Percentiles rank a stretch among this genome's conserved stretches.
Conservation (phyloP, 2,888 invertebrate species). For the Machimus rusticus region DNA sequence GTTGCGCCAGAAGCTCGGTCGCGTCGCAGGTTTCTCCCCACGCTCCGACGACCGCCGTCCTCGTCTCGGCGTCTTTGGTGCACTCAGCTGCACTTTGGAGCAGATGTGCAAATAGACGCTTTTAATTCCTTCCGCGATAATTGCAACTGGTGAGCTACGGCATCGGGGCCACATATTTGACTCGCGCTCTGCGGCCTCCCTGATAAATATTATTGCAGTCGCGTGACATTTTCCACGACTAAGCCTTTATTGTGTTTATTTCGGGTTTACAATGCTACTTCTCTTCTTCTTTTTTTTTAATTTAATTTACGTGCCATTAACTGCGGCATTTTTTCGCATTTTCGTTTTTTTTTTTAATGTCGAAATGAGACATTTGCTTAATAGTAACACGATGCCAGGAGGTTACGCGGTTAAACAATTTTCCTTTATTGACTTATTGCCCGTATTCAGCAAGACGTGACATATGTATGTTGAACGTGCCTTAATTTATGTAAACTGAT, state of each 20-base stretch:
- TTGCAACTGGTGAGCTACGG: neutral
- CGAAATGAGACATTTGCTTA: neutral
- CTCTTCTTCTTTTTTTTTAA: neutral
- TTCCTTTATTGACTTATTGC: neutral
- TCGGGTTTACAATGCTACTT: neutral
- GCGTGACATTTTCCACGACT: neutral
- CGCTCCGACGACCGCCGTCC: neutral
- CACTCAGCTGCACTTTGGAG: neutral
- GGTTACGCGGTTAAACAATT: neutral
- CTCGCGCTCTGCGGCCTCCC: neutral
- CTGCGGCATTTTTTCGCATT: neutral
- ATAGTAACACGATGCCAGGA: neutral
- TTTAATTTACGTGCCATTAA: neutral
- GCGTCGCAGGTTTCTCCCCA: neutral
- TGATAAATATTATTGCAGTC: neutral
- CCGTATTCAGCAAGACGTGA: neutral
- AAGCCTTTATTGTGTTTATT: neutral
- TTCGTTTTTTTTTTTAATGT: neutral
- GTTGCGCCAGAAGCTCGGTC: neutral
- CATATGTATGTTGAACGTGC: neutral
- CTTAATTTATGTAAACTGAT: neutral
- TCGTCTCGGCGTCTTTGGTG: neutral
- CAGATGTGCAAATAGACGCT: slow-evolving; percentile 5
- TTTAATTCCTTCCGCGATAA: slow-evolving; percentile 19
- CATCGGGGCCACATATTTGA: neutral